A percentile compares a stretch with the other conserved stretches of the same genome.
phyloP scores from a whole-genome alignment of 2,797 vertebrate genomes.

The Acanthis flammea region DNA sequence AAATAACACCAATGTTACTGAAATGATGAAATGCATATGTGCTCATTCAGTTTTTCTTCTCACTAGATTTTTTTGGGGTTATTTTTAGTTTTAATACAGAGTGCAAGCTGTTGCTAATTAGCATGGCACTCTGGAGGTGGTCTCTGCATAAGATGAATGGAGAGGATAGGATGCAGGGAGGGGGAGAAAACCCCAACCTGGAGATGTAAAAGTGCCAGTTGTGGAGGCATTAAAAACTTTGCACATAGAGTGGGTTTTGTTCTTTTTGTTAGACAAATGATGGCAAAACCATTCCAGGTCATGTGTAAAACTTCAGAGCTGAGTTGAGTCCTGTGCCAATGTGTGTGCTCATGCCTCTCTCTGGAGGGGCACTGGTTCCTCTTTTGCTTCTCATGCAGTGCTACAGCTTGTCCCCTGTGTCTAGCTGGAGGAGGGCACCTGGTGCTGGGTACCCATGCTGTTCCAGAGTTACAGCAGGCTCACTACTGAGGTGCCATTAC shows the following conservation, averaged over 20 bases:
- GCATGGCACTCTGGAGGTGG: neutral
- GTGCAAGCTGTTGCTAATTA: slow-evolving; percentile 40
- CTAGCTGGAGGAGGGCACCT: neutral
- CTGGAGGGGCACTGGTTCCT: rapidly evolving
- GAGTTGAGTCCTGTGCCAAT: neutral
- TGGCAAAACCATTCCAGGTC: neutral
- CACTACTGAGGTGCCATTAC: neutral
- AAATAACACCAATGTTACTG: neutral
- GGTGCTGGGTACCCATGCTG: rapidly evolving
- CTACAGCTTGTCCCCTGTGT: neutral
- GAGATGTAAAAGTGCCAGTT: neutral
- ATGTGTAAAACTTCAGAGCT: neutral
- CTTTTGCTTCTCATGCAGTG: neutral
- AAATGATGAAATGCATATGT: neutral
- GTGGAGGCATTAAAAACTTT: neutral
- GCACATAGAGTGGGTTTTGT: neutral
- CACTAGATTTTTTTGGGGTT: neutral
- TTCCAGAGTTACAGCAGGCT: neutral
- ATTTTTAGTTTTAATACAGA: neutral
- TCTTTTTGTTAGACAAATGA: neutral
- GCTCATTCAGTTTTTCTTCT: neutral
- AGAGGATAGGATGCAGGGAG: neutral
- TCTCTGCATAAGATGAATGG: neutral
- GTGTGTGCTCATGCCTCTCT: rapidly evolving
- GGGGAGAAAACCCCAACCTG: rapidly evolving